phyloP scores from a whole-genome alignment of 2,113 vertebrate genomes.

The Chionodraco myersi region DNA sequence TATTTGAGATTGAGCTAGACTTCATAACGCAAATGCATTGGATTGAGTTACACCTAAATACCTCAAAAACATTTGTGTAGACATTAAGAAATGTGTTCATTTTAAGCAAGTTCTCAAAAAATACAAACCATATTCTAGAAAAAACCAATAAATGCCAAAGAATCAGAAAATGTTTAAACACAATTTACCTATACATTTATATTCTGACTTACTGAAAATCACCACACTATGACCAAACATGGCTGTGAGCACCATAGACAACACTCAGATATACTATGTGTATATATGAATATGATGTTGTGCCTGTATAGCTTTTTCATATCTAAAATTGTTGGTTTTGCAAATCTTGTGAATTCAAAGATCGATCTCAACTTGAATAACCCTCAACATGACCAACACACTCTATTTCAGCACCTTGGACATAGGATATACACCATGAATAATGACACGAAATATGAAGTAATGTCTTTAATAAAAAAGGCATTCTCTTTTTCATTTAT shows the following conservation, averaged over 20 bases:
- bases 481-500: neutral
- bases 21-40: too few species aligned
- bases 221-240: neutral
- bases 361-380: neutral
- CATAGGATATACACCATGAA: too few species aligned
- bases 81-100: too few species aligned
- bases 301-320: neutral
- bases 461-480: too few species aligned
- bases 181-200: too few species aligned
- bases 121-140: neutral
- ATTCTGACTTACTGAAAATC: too few species aligned
- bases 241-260: slow-evolving; percentile 7
- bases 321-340: too few species aligned
- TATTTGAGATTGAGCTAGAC: neutral
- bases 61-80: neutral
- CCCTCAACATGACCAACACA: neutral
- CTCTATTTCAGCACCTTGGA: neutral
- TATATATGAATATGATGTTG: too few species aligned
- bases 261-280: neutral
- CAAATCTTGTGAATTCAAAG: too few species aligned
- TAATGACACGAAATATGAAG: too few species aligned
- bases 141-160: neutral
- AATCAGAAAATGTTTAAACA: neutral
- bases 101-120: neutral
- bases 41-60: neutral